Conservation (phyloP, 2,888 invertebrate species). For the Podotricha telesiphe region DNA sequence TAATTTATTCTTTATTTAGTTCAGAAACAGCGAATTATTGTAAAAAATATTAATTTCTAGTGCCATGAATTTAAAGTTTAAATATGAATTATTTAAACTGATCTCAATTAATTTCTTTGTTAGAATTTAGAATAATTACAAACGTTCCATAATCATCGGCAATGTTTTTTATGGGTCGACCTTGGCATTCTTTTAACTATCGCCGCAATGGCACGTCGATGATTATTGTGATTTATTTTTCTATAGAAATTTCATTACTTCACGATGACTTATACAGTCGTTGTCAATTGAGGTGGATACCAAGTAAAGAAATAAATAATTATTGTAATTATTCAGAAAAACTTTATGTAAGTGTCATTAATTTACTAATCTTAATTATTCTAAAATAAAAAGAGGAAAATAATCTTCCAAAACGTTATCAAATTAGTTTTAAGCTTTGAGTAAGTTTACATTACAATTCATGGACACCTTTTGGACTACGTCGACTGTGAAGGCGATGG, state of each 20-base stretch:
- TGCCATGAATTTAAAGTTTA: no score
- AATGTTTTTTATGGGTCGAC: constrained; percentile 11
- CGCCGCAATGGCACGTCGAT: background rate
- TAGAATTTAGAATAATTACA: background rate
- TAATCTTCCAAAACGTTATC: no score
- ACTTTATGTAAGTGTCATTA: no score
- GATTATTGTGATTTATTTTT: constrained; percentile 1
- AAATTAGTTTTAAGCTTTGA: no score
- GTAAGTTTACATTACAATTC: no score
- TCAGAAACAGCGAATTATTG: no score
- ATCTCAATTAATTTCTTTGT: background rate
- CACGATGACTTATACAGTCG: background rate
- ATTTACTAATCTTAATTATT: background rate
- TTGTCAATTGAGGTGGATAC: no score
- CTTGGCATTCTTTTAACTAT: constrained; percentile 18
- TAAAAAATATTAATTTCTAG: no score
- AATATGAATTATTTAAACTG: background rate
- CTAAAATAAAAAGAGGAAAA: background rate
- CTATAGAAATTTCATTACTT: background rate
- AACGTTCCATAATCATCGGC: background rate
- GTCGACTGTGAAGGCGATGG: no score
- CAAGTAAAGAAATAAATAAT: background rate
- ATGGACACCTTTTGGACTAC: no score
- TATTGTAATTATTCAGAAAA: background rate
- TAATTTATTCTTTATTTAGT: no score